Evolutionary conservation across 2,797 vertebrate genomes (phyloP).

Genomic region (Microctenopoma lineatum): DNA sequence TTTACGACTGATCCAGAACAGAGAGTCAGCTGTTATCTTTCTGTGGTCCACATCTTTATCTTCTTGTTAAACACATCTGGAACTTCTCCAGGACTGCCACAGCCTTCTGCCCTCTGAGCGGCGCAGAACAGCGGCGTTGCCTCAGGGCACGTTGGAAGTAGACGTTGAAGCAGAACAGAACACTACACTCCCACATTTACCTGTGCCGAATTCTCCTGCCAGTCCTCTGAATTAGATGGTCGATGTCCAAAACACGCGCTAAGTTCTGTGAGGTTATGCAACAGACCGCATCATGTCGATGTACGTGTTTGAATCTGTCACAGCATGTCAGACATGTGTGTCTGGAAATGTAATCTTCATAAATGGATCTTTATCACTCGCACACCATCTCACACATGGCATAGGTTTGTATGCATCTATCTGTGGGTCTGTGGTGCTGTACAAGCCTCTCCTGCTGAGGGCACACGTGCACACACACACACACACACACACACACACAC

Average conservation of each 20-base stretch:
- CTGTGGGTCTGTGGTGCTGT: slow-evolving; percentile 53
- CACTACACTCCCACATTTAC: slow-evolving; percentile 69
- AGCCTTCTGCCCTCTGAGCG: slow-evolving; percentile 36
- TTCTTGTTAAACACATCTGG: slow-evolving; percentile 73
- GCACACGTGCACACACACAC: slow-evolving; percentile 32
- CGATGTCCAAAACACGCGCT: slow-evolving; percentile 25
- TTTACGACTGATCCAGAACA: slow-evolving; percentile 53
- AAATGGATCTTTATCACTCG: slow-evolving; percentile 43
- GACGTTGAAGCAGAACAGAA: slow-evolving; percentile 68
- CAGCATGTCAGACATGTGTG: slow-evolving; percentile 17
- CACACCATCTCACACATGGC: slow-evolving; percentile 60
- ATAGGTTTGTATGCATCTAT: slow-evolving; percentile 60
- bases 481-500: slow-evolving; percentile 33
- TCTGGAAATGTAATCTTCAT: slow-evolving; percentile 23
- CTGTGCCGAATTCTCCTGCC: slow-evolving; percentile 40
- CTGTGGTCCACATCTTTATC: slow-evolving; percentile 64
- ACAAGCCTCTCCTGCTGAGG: slow-evolving; percentile 66
- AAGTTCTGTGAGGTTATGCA: slow-evolving; percentile 22
- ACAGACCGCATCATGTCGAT: neutral
- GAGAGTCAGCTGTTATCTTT: slow-evolving; percentile 65
- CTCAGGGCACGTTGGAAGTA: slow-evolving; percentile 56
- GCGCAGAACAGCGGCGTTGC: slow-evolving; percentile 44
- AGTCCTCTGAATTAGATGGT: slow-evolving; percentile 29
- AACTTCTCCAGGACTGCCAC: slow-evolving; percentile 60
- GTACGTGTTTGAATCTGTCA: slow-evolving; percentile 16